phyloP scores from a whole-genome alignment of 2,113 vertebrate species.

The Electrona antarctica region DNA sequence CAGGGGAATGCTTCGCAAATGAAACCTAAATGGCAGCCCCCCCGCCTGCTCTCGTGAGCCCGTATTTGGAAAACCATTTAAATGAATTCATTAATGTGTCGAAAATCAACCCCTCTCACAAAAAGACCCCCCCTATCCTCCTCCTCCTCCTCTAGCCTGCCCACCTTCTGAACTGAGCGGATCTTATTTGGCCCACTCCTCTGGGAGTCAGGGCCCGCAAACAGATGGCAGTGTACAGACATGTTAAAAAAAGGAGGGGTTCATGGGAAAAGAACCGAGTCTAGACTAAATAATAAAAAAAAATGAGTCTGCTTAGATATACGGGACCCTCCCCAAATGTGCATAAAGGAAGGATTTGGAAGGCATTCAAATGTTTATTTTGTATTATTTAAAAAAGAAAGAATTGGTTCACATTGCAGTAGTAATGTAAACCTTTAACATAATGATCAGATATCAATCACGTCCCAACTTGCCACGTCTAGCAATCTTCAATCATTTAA shows the following conservation, averaged over 20 bases:
- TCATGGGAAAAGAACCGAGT: conserved; percentile 31
- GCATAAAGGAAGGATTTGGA: conserved; percentile 16
- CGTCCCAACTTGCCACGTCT: no score
- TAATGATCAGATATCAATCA: no score
- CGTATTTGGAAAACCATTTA: conserved; percentile 79
- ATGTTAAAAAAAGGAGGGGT: conserved; percentile 62
- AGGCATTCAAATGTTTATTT: conserved; percentile 36
- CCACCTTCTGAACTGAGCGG: conserved; percentile 68
- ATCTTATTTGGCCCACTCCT: conserved; percentile 79
- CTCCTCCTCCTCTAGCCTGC: conserved; percentile 46
- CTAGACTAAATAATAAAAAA: conserved; percentile 27
- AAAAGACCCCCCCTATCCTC: conserved; percentile 36
- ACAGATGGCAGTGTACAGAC: conserved; percentile 79
- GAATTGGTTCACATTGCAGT: no score
- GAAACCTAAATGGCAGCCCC: conserved; percentile 78
- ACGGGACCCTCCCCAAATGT: conserved; percentile 26
- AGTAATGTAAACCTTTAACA: no score
- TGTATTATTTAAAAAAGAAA: no score
- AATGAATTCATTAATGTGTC: conserved; percentile 84
- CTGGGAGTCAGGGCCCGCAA: conserved; percentile 71
- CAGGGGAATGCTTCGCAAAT: conserved; percentile 77
- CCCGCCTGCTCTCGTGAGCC: conserved; percentile 73
- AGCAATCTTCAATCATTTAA: no score
- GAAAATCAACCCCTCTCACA: conserved; percentile 74
- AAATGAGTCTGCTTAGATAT: background rate